Base-by-base conservation (phyloP, 2,888 invertebrate species). In the Pyrrhopygopsis socrates region DNA sequence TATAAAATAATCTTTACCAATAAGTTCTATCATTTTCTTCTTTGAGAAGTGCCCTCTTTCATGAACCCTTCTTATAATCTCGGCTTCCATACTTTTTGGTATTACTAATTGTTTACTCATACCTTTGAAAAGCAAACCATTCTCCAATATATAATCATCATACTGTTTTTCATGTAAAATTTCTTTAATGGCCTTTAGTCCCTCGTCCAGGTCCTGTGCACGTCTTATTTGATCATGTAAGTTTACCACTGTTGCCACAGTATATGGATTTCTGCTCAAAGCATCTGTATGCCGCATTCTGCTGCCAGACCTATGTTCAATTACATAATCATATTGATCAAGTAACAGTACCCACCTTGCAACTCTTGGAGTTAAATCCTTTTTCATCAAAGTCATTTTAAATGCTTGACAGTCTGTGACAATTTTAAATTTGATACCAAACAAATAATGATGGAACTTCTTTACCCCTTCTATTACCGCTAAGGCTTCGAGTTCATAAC, bases 31-130 rank as follows among this genome's bases (percentile, higher is more conserved):
- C 0, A 87, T 95, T 75, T 95, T 96, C 30, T 87, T 93, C 15
- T 81, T 87, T 0, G 89, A 88, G 84, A 96, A 96, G 91, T 96
- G 96, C 45, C 96, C 95, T 60, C 90, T 87, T 38, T 94, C 94
- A 76, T 96, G 96, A 2, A 89, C 91, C 22, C 86, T 90, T 45
- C 83, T 89, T 15, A 96, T 95, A 0, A 96, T 89, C 76, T 95
- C 93, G n/a, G 70, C 77, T 38, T 84, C 93, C 95, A 97, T 95
- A 13, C 29, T 27, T 29, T 89, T 93, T 0, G 96, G 96, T 30
- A 96, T 92, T 0, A 95, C 95, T 9, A 94, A 63, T 13, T 18
- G 63, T 27, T 86, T 88, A 13, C 90, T 11, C 0, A 45, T 27
- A 13, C 92, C 92, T 67, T 93, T 94, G 63, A 87, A 93, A 0